Conservation (phyloP, 2,113 vertebrate species). For the Typhlomys cinereus region DNA sequence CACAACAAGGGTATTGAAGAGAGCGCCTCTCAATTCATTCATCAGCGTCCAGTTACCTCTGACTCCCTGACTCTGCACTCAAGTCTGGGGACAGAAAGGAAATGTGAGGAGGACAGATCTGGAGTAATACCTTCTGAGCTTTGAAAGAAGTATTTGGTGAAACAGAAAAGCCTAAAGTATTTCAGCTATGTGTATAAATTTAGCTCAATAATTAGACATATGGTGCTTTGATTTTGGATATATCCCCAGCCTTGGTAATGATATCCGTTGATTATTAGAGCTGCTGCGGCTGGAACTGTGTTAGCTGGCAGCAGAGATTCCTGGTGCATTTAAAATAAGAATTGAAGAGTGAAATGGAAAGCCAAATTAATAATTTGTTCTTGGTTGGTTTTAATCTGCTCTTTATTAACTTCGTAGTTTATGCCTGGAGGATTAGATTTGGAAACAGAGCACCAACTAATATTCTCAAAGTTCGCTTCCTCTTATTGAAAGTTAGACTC, state of each 20-base stretch:
- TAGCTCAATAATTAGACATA: conserved; percentile 60
- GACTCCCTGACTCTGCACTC: neutral
- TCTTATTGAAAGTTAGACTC: conserved; percentile 36
- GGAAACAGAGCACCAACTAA: conserved; percentile 46
- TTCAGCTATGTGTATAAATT: conserved; percentile 53
- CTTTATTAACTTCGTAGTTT: conserved; percentile 70
- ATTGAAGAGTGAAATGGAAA: conserved; percentile 73
- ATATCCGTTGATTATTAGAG: conserved; percentile 12
- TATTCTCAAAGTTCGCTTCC: conserved; percentile 51
- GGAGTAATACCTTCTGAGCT: neutral
- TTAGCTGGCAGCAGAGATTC: conserved; percentile 37
- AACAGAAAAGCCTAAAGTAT: neutral
- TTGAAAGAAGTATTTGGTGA: conserved; percentile 24
- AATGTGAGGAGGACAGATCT: neutral
- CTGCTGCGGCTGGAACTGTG: neutral
- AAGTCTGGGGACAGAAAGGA: neutral
- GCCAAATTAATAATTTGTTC: conserved; percentile 67
- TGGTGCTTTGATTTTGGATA: conserved; percentile 52
- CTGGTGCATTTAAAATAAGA: conserved; percentile 55
- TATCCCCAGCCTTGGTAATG: conserved; percentile 19
- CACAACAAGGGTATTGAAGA: neutral
- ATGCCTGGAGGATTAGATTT: conserved; percentile 66
- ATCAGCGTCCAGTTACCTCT: conserved; percentile 12
- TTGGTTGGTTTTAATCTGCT: conserved; percentile 73
- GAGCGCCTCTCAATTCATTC: neutral